Evolutionary conservation across 2,113 vertebrate species (phyloP).

Genomic region (Caranx melampygus): DNA sequence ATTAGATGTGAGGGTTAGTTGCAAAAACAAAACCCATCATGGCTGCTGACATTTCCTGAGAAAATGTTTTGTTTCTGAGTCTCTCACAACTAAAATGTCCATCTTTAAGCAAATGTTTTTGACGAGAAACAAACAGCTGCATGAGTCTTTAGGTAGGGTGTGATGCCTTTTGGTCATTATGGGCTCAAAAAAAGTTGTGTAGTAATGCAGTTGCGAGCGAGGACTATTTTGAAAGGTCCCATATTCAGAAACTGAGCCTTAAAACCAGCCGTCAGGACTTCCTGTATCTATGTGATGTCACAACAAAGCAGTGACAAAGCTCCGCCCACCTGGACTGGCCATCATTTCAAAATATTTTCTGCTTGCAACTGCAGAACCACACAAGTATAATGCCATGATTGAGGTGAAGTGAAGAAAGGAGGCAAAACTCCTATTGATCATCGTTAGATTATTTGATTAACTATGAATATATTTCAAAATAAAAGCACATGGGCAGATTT

Average conservation of each 20-base stretch:
- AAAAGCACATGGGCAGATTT: not conserved
- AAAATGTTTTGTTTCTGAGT: slow-evolving; percentile 25
- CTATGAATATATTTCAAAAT: too few relatives aligned
- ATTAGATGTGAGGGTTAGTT: slow-evolving; percentile 64
- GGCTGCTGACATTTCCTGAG: slow-evolving; percentile 1
- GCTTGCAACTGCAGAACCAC: too few relatives aligned
- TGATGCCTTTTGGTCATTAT: slow-evolving; percentile 5
- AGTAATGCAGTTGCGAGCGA: not conserved
- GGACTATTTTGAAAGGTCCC: not conserved
- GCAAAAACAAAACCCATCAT: slow-evolving; percentile 33
- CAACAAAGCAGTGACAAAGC: too few relatives aligned
- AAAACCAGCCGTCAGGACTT: too few relatives aligned
- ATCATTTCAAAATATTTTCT: too few relatives aligned
- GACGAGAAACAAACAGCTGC: not conserved
- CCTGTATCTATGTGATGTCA: too few relatives aligned
- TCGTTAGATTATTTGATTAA: too few relatives aligned
- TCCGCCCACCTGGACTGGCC: too few relatives aligned
- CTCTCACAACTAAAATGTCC: slow-evolving; percentile 60
- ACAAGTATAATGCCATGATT: too few relatives aligned
- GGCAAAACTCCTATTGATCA: too few relatives aligned
- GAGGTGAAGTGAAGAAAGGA: too few relatives aligned
- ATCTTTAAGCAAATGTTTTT: slow-evolving; percentile 22
- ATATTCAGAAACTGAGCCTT: too few relatives aligned
- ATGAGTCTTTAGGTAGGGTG: slow-evolving; percentile 3
- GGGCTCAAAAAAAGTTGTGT: not conserved